These are phyloP conservation scores for Eupristina koningsbergeri DNA, from an alignment of 1,140 invertebrate genomes.

Conservation along the genomic window DNA sequence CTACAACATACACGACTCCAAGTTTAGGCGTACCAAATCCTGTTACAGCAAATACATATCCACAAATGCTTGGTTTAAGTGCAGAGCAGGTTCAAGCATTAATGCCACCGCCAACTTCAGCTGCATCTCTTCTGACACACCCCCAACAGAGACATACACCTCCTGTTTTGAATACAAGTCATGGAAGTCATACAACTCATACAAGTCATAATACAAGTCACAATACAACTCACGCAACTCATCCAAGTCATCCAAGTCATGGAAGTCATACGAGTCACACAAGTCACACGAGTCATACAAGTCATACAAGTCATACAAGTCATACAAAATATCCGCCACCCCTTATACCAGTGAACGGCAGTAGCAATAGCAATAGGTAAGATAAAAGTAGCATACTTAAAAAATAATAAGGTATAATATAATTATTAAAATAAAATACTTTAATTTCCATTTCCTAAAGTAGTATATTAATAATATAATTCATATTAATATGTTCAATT, in stretches of 20 bases:
- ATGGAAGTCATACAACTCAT: slow-evolving; percentile 48
- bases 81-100: slow-evolving; percentile 70
- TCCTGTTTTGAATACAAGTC: slow-evolving; percentile 57
- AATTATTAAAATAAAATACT: no score
- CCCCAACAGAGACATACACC: slow-evolving; percentile 69
- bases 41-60: slow-evolving; percentile 67
- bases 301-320: slow-evolving; percentile 2
- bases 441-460: no score
- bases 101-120: slow-evolving; percentile 66
- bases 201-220: slow-evolving; percentile 54
- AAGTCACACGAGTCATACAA: slow-evolving; percentile 1
- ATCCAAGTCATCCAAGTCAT: slow-evolving; percentile 19
- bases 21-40: slow-evolving; percentile 68
- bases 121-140: slow-evolving; percentile 66
- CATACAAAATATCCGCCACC: slow-evolving; percentile 75
- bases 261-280: slow-evolving; percentile 30
- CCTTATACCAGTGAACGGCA: slow-evolving; percentile 74
- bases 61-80: slow-evolving; percentile 69
- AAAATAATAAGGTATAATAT: no score
- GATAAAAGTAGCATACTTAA: background rate
- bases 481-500: no score
- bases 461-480: no score
- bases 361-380: slow-evolving; percentile 55
- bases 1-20: slow-evolving; percentile 71
- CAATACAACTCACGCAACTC: slow-evolving; percentile 15